phyloP scores from a whole-genome alignment of 2,888 invertebrate genomes.

The Leucophenga maculata region DNA sequence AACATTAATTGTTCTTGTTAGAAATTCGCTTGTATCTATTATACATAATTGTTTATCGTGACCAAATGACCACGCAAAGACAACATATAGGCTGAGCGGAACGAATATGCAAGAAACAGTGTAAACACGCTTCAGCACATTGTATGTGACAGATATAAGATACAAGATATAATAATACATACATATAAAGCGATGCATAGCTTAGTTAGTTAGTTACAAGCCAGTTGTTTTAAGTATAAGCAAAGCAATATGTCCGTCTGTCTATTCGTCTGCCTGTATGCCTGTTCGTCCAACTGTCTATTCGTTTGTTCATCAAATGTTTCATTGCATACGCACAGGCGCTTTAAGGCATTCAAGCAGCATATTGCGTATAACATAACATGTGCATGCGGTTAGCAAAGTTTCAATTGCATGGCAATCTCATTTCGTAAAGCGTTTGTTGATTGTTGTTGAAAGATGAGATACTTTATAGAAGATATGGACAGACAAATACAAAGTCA shows the following conservation, averaged over 20 bases:
- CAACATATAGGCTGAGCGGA: slow-evolving; percentile 26
- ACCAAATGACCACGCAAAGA: slow-evolving; percentile 54
- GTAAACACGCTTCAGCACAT: slow-evolving; percentile 11
- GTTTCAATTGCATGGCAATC: slow-evolving; percentile 64
- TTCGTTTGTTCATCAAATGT: slow-evolving; percentile 20
- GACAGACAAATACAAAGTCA: not conserved
- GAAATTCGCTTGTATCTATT: slow-evolving; percentile 39
- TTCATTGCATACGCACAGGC: slow-evolving; percentile 57
- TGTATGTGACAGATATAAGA: slow-evolving; percentile 16
- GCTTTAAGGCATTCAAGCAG: slow-evolving; percentile 61
- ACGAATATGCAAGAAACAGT: no score
- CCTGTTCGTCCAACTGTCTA: not conserved
- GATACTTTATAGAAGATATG: slow-evolving; percentile 9
- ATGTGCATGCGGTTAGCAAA: slow-evolving; percentile 50
- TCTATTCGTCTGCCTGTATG: no score
- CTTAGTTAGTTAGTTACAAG: not conserved
- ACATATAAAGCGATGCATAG: slow-evolving; percentile 44
- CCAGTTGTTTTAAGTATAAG: not conserved
- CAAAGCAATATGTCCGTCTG: not conserved
- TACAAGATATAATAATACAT: slow-evolving; percentile 10
- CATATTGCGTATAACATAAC: slow-evolving; percentile 44
- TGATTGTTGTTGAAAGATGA: slow-evolving; percentile 59
- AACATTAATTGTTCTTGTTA: slow-evolving; percentile 57
- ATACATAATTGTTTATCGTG: slow-evolving; percentile 55
- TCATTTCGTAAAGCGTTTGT: slow-evolving; percentile 57